Conservation (phyloP, 2,888 invertebrate species). For the Ormyrus labotus region DNA sequence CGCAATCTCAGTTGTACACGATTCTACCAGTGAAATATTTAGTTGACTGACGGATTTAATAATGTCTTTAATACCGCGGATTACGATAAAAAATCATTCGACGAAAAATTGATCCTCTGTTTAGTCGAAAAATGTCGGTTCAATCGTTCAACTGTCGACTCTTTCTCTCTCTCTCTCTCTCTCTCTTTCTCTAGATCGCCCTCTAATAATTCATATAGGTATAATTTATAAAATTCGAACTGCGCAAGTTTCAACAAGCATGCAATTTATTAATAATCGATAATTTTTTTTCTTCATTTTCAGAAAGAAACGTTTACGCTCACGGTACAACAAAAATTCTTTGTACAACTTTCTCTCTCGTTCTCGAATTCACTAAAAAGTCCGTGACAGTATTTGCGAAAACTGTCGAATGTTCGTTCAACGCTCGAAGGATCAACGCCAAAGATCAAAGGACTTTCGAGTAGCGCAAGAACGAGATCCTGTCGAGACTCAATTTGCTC, state of each 20-base stretch:
- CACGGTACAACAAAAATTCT: constrained; percentile 25
- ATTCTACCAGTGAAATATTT: constrained; percentile 31
- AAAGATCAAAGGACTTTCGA: constrained; percentile 10
- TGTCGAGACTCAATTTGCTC: no score
- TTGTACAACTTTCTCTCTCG: constrained; percentile 28
- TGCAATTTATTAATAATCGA: constrained; percentile 48
- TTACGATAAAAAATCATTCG: constrained; percentile 25
- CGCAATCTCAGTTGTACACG: constrained; percentile 28
- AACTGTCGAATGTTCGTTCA: constrained; percentile 6
- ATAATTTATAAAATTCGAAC: constrained; percentile 53
- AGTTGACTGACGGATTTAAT: constrained; percentile 27
- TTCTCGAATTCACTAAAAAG: neutral
- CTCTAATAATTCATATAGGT: constrained; percentile 35
- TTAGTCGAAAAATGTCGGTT: constrained; percentile 12
- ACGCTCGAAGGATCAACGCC: constrained; percentile 18
- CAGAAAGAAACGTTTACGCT: constrained; percentile 22
- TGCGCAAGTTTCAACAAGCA: constrained; percentile 53
- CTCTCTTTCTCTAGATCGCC: neutral
- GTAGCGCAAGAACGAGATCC: constrained; percentile 20
- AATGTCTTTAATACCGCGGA: neutral
- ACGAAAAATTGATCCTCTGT: constrained; percentile 10
- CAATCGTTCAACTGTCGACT: constrained; percentile 32
- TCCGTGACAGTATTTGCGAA: neutral
- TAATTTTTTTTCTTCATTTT: constrained; percentile 32
- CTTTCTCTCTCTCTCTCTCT: constrained; percentile 17